These are phyloP conservation scores for Cotesia typhae DNA, from an alignment of 1,140 invertebrate species.

Conservation along the genomic window DNA sequence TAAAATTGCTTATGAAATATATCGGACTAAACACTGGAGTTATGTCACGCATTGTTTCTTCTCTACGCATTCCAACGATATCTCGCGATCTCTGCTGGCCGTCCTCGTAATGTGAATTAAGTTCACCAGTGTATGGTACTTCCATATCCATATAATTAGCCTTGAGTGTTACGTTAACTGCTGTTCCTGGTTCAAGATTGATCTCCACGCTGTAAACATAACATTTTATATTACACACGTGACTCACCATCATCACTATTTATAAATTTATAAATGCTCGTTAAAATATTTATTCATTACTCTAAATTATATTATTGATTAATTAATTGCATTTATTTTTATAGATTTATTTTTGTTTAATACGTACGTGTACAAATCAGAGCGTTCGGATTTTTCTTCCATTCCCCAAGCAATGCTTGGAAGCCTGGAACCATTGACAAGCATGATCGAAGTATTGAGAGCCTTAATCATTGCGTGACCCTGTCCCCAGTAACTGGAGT, in stretches of 20 bases:
- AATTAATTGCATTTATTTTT: conserved; percentile 1
- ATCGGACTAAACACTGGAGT: conserved; percentile 74
- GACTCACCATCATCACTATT: background rate
- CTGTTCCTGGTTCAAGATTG: conserved; percentile 76
- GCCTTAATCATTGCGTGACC: conserved; percentile 79
- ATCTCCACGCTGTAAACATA: conserved; percentile 65
- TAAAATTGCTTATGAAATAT: conserved; percentile 78
- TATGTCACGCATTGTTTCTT: conserved; percentile 74
- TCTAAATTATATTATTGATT: background rate
- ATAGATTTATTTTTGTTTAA: conserved; percentile 7
- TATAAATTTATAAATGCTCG: background rate
- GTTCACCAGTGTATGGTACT: conserved; percentile 75
- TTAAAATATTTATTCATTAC: background rate
- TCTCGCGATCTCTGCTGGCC: conserved; percentile 61
- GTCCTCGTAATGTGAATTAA: conserved; percentile 77
- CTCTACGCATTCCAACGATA: conserved; percentile 70
- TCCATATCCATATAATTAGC: conserved; percentile 77
- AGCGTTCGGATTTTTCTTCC: conserved; percentile 66
- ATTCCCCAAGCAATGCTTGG: conserved; percentile 76
- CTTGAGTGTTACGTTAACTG: conserved; percentile 78
- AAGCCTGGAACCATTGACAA: conserved; percentile 68
- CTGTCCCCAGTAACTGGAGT: conserved; percentile 79
- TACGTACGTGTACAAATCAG: conserved; percentile 68
- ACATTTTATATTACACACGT: background rate
- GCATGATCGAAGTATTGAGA: conserved; percentile 73